A percentile compares a stretch with the other conserved stretches of the same genome.
phyloP scores from a whole-genome alignment of 2,113 vertebrate genomes.

The Plectropomus leopardus region DNA sequence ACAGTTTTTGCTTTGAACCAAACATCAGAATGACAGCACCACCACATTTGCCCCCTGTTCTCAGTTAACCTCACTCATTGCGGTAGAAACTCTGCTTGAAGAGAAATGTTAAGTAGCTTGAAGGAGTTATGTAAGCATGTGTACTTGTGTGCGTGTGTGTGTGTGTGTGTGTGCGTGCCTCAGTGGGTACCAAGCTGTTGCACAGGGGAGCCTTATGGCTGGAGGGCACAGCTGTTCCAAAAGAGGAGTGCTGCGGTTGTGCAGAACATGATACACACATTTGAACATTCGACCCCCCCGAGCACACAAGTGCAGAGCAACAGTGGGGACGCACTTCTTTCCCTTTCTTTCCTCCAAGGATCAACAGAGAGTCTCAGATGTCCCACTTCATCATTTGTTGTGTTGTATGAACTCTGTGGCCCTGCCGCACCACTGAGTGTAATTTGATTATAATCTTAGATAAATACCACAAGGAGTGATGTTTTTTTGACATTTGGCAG shows the following conservation, averaged over 20 bases:
- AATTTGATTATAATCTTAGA: not conserved
- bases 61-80: conserved; percentile 22
- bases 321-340: conserved; percentile 12
- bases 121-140: conserved; percentile 47
- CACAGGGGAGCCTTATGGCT: conserved; percentile 30
- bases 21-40: conserved; percentile 4
- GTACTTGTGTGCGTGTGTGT: conserved; percentile 3
- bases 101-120: conserved; percentile 30
- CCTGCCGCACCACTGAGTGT: not conserved
- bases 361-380: not conserved
- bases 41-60: conserved; percentile 8
- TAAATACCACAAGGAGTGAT: not conserved
- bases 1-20: conserved; percentile 20
- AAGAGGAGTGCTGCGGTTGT: conserved; percentile 26
- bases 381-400: not conserved
- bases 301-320: conserved; percentile 6
- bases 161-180: conserved; percentile 16
- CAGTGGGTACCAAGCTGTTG: conserved; percentile 24
- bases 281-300: conserved; percentile 8
- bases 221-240: conserved; percentile 54
- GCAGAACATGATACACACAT: conserved; percentile 24
- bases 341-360: not conserved
- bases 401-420: not conserved
- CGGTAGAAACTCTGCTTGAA: conserved; percentile 15
- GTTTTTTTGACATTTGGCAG: not conserved